A percentile compares a stretch with the other conserved stretches of the same genome.
Evolutionary conservation across 2,113 vertebrate genomes (phyloP).

Genomic region (Dryoscopus gambensis): DNA sequence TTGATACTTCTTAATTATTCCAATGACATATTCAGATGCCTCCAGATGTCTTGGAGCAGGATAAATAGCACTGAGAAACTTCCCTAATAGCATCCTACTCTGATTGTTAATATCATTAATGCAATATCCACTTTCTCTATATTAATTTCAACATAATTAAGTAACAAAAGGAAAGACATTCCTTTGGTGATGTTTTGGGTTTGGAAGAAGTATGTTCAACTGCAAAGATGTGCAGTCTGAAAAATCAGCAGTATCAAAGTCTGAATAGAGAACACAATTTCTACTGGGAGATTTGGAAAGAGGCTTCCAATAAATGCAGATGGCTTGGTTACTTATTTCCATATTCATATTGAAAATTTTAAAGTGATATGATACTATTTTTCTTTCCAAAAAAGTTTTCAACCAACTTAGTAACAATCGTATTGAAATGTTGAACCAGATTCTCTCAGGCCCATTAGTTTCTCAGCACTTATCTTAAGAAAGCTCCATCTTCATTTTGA

Average conservation of each 20-base stretch:
- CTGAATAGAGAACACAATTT: neutral
- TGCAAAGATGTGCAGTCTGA: neutral
- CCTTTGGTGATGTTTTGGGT: neutral
- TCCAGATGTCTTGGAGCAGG: conserved; percentile 57
- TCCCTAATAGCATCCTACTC: neutral
- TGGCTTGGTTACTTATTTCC: neutral
- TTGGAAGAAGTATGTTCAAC: neutral
- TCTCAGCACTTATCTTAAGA: neutral
- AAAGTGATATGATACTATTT: neutral
- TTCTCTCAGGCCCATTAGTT: neutral
- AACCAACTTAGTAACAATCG: neutral
- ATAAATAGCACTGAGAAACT: conserved; percentile 30
- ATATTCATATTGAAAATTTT: neutral
- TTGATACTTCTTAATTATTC: conserved; percentile 52
- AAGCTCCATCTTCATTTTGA: neutral
- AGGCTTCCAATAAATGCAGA: neutral
- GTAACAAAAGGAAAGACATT: conserved; percentile 6
- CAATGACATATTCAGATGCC: conserved; percentile 22
- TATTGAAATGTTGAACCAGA: neutral
- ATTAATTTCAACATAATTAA: conserved; percentile 15
- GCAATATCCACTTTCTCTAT: neutral
- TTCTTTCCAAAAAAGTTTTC: neutral
- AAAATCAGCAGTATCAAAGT: neutral
- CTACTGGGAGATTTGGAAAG: neutral
- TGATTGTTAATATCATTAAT: conserved; percentile 6